These are phyloP conservation scores for Cydia strobilella DNA, from an alignment of 1,140 invertebrate species.

Conservation along the genomic window DNA sequence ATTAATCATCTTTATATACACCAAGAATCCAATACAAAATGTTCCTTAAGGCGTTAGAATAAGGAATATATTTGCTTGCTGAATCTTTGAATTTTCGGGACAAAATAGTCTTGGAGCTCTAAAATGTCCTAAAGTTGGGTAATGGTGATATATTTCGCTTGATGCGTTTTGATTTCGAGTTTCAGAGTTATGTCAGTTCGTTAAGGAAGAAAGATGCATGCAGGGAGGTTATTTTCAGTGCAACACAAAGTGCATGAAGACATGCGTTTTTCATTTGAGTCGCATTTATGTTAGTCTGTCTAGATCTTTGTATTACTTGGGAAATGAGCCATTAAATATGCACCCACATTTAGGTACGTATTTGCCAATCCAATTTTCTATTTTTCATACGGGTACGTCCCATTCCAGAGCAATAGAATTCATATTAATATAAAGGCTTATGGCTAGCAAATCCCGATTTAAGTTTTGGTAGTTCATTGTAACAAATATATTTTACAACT, in stretches of 20 bases:
- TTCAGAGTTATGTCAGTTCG: slow-evolving; percentile 7
- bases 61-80: background rate
- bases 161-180: slow-evolving; percentile 19
- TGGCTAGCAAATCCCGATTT: no score
- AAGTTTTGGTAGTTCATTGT: no score
- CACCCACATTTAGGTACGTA: no score
- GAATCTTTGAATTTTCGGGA: background rate
- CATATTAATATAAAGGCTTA: no score
- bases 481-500: no score
- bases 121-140: background rate
- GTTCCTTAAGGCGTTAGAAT: background rate
- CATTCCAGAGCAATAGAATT: no score
- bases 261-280: background rate
- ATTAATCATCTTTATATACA: slow-evolving; percentile 25
- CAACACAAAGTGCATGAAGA: background rate
- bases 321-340: no score
- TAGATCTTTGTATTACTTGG: no score
- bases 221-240: background rate
- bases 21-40: background rate
- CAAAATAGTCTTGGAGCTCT: background rate
- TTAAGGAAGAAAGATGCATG: slow-evolving; percentile 1
- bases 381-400: no score
- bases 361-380: no score
- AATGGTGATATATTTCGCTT: slow-evolving; percentile 26
- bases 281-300: no score